A percentile compares a stretch with the other conserved stretches of the same genome.
Evolutionary conservation across 2,797 vertebrate genomes (phyloP).

Genomic region (Miichthys miiuy): DNA sequence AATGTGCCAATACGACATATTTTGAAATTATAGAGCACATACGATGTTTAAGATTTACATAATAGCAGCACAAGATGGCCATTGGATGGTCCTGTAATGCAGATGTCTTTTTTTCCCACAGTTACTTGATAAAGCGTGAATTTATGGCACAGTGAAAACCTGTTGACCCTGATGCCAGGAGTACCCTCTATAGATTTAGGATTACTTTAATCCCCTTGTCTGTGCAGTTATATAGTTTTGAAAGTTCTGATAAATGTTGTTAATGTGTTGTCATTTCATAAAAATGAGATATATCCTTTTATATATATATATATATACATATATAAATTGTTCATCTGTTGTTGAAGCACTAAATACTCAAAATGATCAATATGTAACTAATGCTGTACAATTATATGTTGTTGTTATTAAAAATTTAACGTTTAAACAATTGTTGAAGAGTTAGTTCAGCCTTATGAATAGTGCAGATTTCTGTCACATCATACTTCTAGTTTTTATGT

Average conservation of each 20-base stretch:
- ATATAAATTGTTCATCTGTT: constrained; percentile 16
- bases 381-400: constrained; percentile 15
- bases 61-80: background rate
- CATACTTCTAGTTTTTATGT: background rate
- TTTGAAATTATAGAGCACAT: background rate
- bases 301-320: background rate
- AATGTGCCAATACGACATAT: constrained; percentile 32
- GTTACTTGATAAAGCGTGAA: background rate
- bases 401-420: constrained; percentile 17
- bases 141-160: constrained; percentile 69
- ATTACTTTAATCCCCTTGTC: constrained; percentile 63
- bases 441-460: background rate
- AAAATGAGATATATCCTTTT: constrained; percentile 32
- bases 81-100: background rate
- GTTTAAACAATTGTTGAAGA: constrained; percentile 12
- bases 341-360: constrained; percentile 3
- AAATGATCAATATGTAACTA: constrained; percentile 21
- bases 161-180: constrained; percentile 78
- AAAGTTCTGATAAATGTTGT: constrained; percentile 48
- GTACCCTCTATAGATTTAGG: constrained; percentile 65
- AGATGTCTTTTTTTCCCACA: background rate
- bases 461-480: background rate
- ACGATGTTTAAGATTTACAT: background rate
- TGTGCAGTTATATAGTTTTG: constrained; percentile 46
- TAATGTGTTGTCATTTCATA: constrained; percentile 59